Percentiles rank a stretch among this genome's conserved stretches.
Conservation (phyloP, 2,113 vertebrate genomes). For the Ameiurus melas region DNA sequence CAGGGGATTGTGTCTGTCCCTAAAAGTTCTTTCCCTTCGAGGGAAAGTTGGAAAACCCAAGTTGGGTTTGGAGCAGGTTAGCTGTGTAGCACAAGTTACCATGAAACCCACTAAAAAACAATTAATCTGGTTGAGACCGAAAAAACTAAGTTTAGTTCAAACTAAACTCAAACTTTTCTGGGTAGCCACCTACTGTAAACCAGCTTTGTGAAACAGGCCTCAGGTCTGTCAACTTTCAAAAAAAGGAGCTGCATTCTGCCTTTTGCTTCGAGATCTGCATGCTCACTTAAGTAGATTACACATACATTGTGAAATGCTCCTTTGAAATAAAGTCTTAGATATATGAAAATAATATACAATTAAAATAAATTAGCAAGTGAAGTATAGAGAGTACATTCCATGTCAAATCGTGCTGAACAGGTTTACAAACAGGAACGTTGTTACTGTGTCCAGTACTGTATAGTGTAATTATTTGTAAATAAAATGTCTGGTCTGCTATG, state of each 20-base stretch:
- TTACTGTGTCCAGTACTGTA: neutral
- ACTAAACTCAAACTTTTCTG: too few relatives aligned
- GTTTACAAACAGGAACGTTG: neutral
- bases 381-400: neutral
- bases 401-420: neutral
- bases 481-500: neutral
- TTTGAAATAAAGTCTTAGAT: neutral
- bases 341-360: neutral
- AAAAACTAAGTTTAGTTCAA: too few relatives aligned
- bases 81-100: too few relatives aligned
- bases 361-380: neutral
- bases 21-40: too few relatives aligned
- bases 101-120: too few relatives aligned
- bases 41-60: too few relatives aligned
- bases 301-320: too few relatives aligned
- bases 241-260: neutral
- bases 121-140: too few relatives aligned
- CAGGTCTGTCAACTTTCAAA: neutral
- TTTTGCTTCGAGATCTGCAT: neutral
- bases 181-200: too few relatives aligned
- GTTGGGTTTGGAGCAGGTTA: too few relatives aligned
- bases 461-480: constrained; percentile 10
- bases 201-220: too few relatives aligned
- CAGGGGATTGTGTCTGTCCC: too few relatives aligned
- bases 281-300: neutral